Base-by-base conservation (phyloP, 2,888 invertebrate genomes). In the Folsomia manolachei region DNA sequence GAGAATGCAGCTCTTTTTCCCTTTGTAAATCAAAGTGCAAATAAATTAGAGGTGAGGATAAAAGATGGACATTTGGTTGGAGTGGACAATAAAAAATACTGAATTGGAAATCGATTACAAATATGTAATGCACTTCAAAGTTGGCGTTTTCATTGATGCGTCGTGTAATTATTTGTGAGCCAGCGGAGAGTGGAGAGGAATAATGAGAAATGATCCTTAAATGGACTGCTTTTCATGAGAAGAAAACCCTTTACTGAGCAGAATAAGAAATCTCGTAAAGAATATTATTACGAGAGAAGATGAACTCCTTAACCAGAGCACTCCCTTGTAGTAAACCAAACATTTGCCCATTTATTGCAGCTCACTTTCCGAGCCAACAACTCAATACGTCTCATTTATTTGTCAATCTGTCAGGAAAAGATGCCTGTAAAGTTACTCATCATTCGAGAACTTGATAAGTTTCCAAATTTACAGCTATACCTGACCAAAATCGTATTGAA, bases 41-140 rank as follows among this genome's bases (percentile, higher is more conserved):
- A 39, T 39, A 39, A 39, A 39, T 39, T 39, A n/a, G 39, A 39
- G 39, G 4, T 39, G 39, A 39, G n/a, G n/a, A n/a, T n/a, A n/a
- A 39, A 39, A 39, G 39, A 39, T 39, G 39, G 39, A 9, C 39
- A 39, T 39, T 39, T 4, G 39, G 14, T 39, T 39, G 7, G n/a
- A n/a, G 39, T 39, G 39, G 39, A 39, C 39, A 39, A 39, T 39
- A 39, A 39, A 39, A 39, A 56, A 56, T n/a, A 56, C 56, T 56
- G 56, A 56, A 56, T 56, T 56, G 56, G 56, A 56, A 56, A 56
- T 56, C 56, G 56, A 56, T 56, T 56, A 56, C 21, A 21, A 56
- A 56, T 56, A 21, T 14, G 4, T 14, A 14, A 14, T 4, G 19
- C 56, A 56, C 56, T 56, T 56, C 56, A 56, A 56, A 56, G 11